phyloP scores from a whole-genome alignment of 2,797 vertebrate genomes.

The Sebastes goodei region DNA sequence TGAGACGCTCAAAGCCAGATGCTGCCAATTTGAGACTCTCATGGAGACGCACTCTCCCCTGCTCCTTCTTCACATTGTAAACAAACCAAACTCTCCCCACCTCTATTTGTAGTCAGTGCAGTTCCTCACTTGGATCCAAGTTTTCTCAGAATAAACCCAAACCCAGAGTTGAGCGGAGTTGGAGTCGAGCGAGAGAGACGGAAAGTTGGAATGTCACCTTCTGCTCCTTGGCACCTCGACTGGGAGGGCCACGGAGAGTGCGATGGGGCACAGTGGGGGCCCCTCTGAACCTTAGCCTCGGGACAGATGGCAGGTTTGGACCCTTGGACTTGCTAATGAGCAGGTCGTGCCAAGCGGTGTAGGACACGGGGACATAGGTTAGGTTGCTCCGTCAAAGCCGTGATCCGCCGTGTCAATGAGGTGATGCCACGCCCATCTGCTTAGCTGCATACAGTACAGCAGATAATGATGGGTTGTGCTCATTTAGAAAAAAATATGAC shows the following conservation, averaged over 20 bases:
- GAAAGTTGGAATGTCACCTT: slow-evolving; percentile 78
- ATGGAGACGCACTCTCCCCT: slow-evolving; percentile 36
- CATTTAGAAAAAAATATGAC: not conserved
- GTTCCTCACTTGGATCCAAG: slow-evolving; percentile 23
- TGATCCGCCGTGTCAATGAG: slow-evolving; percentile 32
- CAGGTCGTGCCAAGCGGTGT: slow-evolving; percentile 68
- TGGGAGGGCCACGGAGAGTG: slow-evolving; percentile 34
- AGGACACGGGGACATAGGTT: slow-evolving; percentile 65
- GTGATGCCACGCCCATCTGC: slow-evolving; percentile 47
- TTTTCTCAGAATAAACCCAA: slow-evolving; percentile 45
- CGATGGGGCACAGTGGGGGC: slow-evolving; percentile 44
- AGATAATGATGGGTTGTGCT: not conserved
- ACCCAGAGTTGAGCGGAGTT: slow-evolving; percentile 34
- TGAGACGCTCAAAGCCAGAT: slow-evolving; percentile 61
- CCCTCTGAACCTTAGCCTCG: slow-evolving; percentile 57
- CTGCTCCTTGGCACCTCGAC: slow-evolving; percentile 49
- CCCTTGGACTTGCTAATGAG: slow-evolving; percentile 74
- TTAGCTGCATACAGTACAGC: slow-evolving; percentile 7
- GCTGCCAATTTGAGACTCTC: slow-evolving; percentile 48
- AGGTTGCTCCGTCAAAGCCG: slow-evolving; percentile 60
- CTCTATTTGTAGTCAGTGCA: slow-evolving; percentile 36
- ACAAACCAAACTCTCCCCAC: slow-evolving; percentile 48
- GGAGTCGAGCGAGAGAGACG: slow-evolving; percentile 10
- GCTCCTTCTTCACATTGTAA: slow-evolving; percentile 54
- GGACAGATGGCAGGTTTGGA: slow-evolving; percentile 76